phyloP scores from a whole-genome alignment of 2,113 vertebrate species.

The Microcebus tavaratra region DNA sequence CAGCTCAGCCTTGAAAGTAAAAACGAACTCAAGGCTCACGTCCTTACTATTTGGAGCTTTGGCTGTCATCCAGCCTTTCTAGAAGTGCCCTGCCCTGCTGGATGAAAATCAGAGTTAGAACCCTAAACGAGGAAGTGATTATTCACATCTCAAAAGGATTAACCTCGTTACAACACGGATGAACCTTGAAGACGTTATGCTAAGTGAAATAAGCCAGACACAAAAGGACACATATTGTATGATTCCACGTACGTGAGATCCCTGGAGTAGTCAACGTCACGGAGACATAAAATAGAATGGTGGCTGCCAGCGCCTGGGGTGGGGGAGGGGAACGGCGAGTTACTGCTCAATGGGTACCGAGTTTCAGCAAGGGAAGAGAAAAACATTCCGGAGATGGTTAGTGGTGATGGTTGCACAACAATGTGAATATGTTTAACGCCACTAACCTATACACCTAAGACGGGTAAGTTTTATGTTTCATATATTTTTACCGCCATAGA shows the following conservation, averaged over 20 bases:
- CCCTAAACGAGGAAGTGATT: neutral
- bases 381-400: neutral
- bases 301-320: neutral
- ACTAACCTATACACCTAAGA: neutral
- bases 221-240: neutral
- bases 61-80: neutral
- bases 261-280: neutral
- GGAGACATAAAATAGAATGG: neutral
- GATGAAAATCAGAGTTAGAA: neutral
- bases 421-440: neutral
- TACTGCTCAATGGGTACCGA: fast-evolving
- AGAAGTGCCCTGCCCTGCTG: neutral
- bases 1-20: neutral
- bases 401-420: neutral
- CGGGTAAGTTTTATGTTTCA: neutral
- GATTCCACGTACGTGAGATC: neutral
- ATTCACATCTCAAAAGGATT: conserved; percentile 24
- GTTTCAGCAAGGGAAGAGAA: neutral
- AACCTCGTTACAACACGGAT: neutral
- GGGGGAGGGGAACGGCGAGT: neutral
- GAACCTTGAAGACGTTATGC: neutral
- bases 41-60: neutral
- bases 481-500: neutral
- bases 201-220: neutral
- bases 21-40: neutral